Percentiles rank a stretch among this genome's conserved stretches.
Evolutionary conservation across 2,888 invertebrate genomes (phyloP).

Genomic region (Athalia rosae): DNA sequence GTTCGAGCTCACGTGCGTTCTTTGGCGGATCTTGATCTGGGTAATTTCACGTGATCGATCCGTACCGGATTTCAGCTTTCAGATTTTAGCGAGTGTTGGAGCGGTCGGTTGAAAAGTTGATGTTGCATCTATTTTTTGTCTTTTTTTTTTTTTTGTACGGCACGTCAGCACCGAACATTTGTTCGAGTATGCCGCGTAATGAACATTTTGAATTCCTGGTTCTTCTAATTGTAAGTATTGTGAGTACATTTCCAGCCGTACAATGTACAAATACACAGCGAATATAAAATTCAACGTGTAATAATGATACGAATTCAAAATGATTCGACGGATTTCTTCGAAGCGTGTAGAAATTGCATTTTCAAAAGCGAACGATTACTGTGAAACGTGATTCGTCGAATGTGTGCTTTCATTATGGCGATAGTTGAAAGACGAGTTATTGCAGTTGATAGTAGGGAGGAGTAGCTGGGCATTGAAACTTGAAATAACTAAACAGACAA

Average conservation of each 20-base stretch:
- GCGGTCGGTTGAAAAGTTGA: constrained; percentile 1
- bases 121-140: no score
- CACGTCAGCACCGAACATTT: neutral
- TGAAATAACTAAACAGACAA: constrained; percentile 38
- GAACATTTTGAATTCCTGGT: neutral
- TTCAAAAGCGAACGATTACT: constrained; percentile 4
- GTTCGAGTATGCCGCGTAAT: neutral
- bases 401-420: constrained; percentile 31
- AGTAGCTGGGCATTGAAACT: constrained; percentile 19
- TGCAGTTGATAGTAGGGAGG: neutral
- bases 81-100: neutral
- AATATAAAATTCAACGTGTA: constrained; percentile 17
- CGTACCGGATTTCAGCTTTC: constrained; percentile 1
- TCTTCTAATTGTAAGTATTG: neutral
- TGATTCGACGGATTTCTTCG: constrained; percentile 10
- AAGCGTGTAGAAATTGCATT: constrained; percentile 1
- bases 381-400: constrained; percentile 33
- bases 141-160: neutral
- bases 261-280: neutral
- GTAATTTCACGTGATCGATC: constrained; percentile 34
- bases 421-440: constrained; percentile 26
- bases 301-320: neutral
- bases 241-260: neutral
- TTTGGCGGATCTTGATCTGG: constrained; percentile 4
- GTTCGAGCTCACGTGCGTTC: constrained; percentile 6